Base-by-base conservation (phyloP, 2,113 vertebrate species). In the Erythrolamprus reginae region DNA sequence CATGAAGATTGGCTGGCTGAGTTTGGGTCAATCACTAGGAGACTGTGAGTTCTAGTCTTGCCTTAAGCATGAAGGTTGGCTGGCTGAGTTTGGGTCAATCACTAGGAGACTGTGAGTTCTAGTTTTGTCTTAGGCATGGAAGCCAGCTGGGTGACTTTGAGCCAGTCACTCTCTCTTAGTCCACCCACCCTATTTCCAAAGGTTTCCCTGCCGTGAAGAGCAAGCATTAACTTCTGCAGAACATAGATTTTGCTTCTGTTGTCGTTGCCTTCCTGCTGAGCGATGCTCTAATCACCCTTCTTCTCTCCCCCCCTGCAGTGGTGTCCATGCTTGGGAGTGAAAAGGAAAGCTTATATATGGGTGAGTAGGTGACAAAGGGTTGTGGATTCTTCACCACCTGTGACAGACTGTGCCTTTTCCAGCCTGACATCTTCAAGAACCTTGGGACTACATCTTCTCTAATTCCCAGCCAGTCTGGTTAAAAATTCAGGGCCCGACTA, bases 301-400 rank as follows among this genome's bases (percentile, higher is more conserved):
- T 86, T 77, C 77, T 94, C 26, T 84, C 10, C 38, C 10, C 38
- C 92, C 90, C 92, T 52, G 65, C 95, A 96, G 96, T 94, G 91
- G 93, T 93, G 0, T 61, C 95, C 38, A 87, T 96, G 8, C 89
- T 96, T 15, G 91, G 51, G 86, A 94, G 89, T 24, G 91, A 96
- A n/a, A 93, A 93, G 28, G 95, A 96, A 88, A 93, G 90, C 0
- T 91, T 95, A 26, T 96, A 96, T 19, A 93, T 91, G 0, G 96
- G 96, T 96, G 91, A 96, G 95, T 89, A 24, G 12, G 77, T 0
- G 19, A 53, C 70, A 9, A 3, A 77, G 15, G 33, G n/a, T n/a
- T 19, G 6, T 21, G 65, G 33, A 17, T 7, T 21, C 21, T 42
- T 33, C 15, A 9, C 70, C 70, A 9, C 33, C 33, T 42, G 33